Evolutionary conservation across 1,140 invertebrate species (phyloP), one percentile per base, ranked within the genome.

Genomic region (Gonioctena quinquepunctata): DNA sequence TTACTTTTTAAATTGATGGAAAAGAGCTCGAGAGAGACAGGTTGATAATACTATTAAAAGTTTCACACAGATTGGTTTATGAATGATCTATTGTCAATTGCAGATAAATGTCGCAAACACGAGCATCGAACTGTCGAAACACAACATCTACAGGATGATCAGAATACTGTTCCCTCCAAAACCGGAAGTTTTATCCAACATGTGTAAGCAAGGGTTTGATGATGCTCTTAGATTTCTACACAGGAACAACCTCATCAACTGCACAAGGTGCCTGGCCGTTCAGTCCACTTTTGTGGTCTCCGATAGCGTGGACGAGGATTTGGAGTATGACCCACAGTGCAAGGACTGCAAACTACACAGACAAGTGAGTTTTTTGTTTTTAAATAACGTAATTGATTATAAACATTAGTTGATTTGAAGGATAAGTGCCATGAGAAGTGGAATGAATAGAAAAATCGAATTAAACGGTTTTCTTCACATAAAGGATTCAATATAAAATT

Each of bases 191-290:
- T 84, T 96, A 18, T 96, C 94, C 68, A 94, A 95, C 76, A 97
- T 99, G 90, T 99, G 97, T 82, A 94, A 97, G 78, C 96, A 99
- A 86, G 97, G 96, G 18, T 99, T 99, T 82, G 96, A 98, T 77
- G 97, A 99, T 84, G 95, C 96, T 0, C 86, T 99, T 0, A 88
- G 92, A 64, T 99, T 97, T 85, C 85, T 99, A 56, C 95, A 97
- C 73, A 89, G 92, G 69, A 97, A 97, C 81, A 96, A 96, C 83
- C 84, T 96, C 60, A 94, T 96, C 65, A 93, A 90, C 72, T 96
- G 94, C 79, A 93, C 91, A 0, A 86, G 91, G 48, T 96, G 94
- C 82, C 85, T 96, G 22, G 90, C 93, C 0, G 91, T 94, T 3
- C 92, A 94, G 76, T 92, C 93, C 0, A 93, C 92, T 0, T 94